Conservation (phyloP, 2,113 vertebrate species). For the Ptyas mucosa region DNA sequence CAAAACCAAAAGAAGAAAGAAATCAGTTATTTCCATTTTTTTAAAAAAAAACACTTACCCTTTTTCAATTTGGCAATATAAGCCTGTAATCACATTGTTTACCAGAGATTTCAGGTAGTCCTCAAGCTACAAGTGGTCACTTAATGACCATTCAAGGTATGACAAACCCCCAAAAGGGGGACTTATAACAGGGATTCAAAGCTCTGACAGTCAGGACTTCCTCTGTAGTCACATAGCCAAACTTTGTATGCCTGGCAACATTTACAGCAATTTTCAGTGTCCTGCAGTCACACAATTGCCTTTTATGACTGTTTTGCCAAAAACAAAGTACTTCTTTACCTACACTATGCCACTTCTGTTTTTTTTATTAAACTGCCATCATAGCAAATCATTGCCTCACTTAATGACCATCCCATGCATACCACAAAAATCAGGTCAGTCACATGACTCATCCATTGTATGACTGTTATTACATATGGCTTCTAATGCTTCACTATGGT, state of each 20-base stretch:
- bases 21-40: conserved; percentile 55
- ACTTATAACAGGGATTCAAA: no score
- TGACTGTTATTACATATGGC: neutral
- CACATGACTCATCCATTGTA: neutral
- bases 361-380: no score
- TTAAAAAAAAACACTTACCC: conserved; percentile 13
- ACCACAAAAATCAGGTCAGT: neutral
- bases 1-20: conserved; percentile 35
- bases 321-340: no score
- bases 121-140: no score
- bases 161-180: neutral
- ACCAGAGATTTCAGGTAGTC: conserved; percentile 38
- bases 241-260: no score
- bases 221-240: no score
- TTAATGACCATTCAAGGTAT: conserved; percentile 19
- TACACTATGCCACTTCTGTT: no score
- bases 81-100: conserved; percentile 33
- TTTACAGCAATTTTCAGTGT: no score
- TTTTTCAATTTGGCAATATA: conserved; percentile 54
- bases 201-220: no score
- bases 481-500: neutral
- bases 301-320: no score
- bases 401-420: neutral
- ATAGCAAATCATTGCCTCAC: no score
- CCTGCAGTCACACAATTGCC: no score